Conservation (phyloP, 1,140 invertebrate species). For the Musca vetustissima region DNA sequence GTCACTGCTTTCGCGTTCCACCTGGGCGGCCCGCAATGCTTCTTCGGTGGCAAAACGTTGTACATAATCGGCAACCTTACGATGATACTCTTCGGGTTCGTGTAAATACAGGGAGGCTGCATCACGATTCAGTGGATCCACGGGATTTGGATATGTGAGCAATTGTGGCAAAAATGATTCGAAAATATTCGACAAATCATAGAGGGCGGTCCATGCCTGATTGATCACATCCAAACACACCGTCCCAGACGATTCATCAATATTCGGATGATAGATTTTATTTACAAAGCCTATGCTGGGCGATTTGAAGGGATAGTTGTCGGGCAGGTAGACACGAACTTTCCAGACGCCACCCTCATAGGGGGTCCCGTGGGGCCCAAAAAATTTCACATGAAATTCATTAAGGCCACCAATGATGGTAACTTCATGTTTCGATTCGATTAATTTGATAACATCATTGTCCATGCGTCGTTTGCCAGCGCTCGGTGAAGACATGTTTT, state of each 20-base stretch:
- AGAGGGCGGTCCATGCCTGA: conserved; percentile 87
- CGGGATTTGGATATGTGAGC: conserved; percentile 99
- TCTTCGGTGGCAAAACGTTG: conserved; percentile 97
- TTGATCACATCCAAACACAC: conserved; percentile 99
- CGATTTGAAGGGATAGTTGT: conserved; percentile 99
- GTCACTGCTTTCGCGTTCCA: conserved; percentile 78
- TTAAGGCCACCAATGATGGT: conserved; percentile 96
- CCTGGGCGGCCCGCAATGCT: conserved; percentile 71
- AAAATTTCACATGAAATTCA: conserved; percentile 99
- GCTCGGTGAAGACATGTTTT: conserved; percentile 96
- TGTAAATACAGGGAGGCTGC: conserved; percentile 99
- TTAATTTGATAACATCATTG: conserved; percentile 99
- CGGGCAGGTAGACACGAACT: conserved; percentile 96
- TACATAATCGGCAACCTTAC: conserved; percentile 97
- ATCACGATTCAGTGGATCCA: conserved; percentile 96
- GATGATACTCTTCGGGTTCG: conserved; percentile 99
- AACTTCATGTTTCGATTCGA: conserved; percentile 99
- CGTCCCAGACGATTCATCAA: conserved; percentile 99
- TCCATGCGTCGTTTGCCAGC: conserved; percentile 99
- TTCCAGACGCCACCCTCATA: conserved; percentile 99
- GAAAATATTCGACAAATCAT: conserved; percentile 99
- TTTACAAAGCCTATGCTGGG: conserved; percentile 99
- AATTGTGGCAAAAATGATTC: conserved; percentile 99
- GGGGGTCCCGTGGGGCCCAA: conserved; percentile 93
- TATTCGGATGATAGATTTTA: conserved; percentile 99